Conservation (phyloP, 1,140 invertebrate species). For the Ostrea edulis region DNA sequence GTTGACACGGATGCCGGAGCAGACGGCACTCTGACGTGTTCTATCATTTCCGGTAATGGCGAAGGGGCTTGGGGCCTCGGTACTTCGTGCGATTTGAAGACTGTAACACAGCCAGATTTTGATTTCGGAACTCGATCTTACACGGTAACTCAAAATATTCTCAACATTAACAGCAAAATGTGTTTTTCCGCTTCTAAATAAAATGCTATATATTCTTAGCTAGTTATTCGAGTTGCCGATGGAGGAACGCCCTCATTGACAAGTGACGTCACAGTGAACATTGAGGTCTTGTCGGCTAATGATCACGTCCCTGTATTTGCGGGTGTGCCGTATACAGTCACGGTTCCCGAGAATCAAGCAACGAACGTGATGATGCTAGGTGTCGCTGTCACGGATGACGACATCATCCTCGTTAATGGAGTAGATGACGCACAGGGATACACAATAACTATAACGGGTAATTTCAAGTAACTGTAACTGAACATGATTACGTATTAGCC, state of each 20-base stretch:
- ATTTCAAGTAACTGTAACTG: neutral
- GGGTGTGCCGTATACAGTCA: conserved; percentile 84
- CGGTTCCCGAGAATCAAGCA: conserved; percentile 69
- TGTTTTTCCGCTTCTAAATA: too few relatives aligned
- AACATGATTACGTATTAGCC: too few relatives aligned
- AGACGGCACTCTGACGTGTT: conserved; percentile 35
- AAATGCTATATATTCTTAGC: conserved; percentile 29
- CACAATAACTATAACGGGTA: neutral
- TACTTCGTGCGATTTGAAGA: conserved; percentile 15
- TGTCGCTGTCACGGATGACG: neutral
- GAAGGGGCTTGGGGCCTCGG: conserved; percentile 27
- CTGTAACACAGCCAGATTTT: conserved; percentile 40
- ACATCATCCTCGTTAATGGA: neutral
- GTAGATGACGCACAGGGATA: neutral
- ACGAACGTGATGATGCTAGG: neutral
- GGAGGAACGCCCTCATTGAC: conserved; percentile 93
- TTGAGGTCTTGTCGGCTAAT: conserved; percentile 62
- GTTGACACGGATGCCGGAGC: conserved; percentile 44
- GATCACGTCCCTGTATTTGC: conserved; percentile 61
- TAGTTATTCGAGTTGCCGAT: conserved; percentile 94
- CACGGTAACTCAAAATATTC: conserved; percentile 5
- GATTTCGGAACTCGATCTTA: conserved; percentile 41
- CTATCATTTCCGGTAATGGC: conserved; percentile 49
- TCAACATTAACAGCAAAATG: neutral
- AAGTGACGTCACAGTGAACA: conserved; percentile 84